Conservation (phyloP, 1,140 invertebrate species). For the Cyrtorhinus lividipennis region DNA sequence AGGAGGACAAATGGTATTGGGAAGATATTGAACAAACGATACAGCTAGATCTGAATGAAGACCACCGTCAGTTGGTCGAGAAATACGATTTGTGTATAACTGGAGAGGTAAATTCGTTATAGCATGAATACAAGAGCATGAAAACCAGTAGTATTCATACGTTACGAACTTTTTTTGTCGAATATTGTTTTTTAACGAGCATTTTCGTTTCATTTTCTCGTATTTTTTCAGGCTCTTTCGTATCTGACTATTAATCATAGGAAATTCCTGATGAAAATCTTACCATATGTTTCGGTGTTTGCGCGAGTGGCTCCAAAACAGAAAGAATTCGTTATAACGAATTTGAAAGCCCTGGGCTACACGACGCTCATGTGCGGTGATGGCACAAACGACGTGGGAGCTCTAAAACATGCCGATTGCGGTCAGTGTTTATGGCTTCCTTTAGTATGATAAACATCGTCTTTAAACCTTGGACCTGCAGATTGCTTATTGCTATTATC, state of each 20-base stretch:
- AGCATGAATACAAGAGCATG: too few relatives aligned
- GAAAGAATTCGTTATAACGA: constrained; percentile 88
- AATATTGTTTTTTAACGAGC: background rate
- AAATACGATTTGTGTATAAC: constrained; percentile 84
- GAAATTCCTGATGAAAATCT: constrained; percentile 50
- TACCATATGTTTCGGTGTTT: constrained; percentile 79
- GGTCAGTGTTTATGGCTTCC: constrained; percentile 35
- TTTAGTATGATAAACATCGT: background rate
- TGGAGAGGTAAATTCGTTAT: constrained; percentile 46
- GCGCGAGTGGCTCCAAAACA: constrained; percentile 92
- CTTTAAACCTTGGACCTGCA: background rate
- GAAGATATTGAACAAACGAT: constrained; percentile 62
- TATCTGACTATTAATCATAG: constrained; percentile 50
- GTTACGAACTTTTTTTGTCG: too few relatives aligned
- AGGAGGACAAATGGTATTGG: constrained; percentile 51
- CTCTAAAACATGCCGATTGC: constrained; percentile 95
- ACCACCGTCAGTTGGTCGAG: constrained; percentile 27
- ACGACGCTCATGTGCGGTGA: constrained; percentile 99
- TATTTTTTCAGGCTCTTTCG: constrained; percentile 43
- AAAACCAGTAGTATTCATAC: too few relatives aligned
- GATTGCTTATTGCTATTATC: background rate
- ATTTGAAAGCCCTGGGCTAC: constrained; percentile 74
- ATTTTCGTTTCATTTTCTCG: too few relatives aligned
- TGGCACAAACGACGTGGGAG: constrained; percentile 99
- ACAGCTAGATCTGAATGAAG: constrained; percentile 38